phyloP scores from a whole-genome alignment of 2,888 invertebrate species.

The Suillia variegata region DNA sequence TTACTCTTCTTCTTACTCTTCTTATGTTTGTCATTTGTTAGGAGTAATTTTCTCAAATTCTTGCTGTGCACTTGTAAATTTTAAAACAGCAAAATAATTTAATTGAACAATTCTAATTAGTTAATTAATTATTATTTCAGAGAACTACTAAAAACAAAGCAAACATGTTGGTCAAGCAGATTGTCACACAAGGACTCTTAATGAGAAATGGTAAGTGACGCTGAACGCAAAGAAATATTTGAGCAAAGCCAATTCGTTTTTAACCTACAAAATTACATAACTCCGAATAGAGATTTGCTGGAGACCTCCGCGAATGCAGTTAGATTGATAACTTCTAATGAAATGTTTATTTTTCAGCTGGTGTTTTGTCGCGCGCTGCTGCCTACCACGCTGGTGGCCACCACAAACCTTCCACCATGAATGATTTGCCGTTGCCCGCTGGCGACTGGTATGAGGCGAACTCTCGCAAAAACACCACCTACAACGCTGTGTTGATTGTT shows the following conservation, averaged over 20 bases:
- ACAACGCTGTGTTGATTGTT: slow-evolving; percentile 69
- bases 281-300: slow-evolving; percentile 14
- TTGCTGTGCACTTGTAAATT: neutral
- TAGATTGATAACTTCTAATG: too few species aligned
- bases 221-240: neutral
- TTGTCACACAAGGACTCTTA: slow-evolving; percentile 50
- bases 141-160: slow-evolving; percentile 8
- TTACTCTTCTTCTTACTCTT: too few species aligned
- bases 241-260: too few species aligned
- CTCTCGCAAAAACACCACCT: slow-evolving; percentile 70
- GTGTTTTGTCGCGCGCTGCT: slow-evolving; percentile 54
- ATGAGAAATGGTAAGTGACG: slow-evolving; percentile 50
- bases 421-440: slow-evolving; percentile 77
- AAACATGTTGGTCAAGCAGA: slow-evolving; percentile 58
- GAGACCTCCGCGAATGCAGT: neutral
- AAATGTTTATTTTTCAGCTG: slow-evolving; percentile 40
- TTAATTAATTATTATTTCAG: neutral
- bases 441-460: slow-evolving; percentile 79
- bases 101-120: neutral
- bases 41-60: too few species aligned
- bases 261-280: slow-evolving; percentile 59
- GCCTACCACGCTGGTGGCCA: slow-evolving; percentile 49
- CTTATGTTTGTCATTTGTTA: neutral
- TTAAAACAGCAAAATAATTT: neutral
- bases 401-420: slow-evolving; percentile 64